Conservation (phyloP, 1,140 invertebrate species). For the Lordiphosa clarofinis region DNA sequence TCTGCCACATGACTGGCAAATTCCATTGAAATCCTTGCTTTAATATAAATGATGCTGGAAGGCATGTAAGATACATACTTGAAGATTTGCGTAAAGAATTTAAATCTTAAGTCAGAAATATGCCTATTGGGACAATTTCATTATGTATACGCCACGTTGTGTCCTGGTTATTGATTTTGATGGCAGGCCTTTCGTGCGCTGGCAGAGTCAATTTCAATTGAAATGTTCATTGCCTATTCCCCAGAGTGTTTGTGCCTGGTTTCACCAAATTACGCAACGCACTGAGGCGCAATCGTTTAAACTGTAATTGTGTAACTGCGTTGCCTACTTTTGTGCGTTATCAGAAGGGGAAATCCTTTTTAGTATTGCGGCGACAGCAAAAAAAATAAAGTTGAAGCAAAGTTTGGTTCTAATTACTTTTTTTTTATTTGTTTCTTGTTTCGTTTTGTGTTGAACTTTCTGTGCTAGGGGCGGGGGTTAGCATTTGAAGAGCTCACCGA, state of each 20-base stretch:
- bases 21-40: constrained; percentile 34
- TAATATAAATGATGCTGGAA: constrained; percentile 65
- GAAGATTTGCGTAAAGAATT: too few species aligned
- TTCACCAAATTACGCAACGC: constrained; percentile 42
- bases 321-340: constrained; percentile 22
- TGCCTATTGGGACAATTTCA: constrained; percentile 31
- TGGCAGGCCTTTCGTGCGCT: constrained; percentile 39
- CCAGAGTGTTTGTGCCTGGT: constrained; percentile 10
- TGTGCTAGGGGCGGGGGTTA: constrained; percentile 17
- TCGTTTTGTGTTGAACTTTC: constrained; percentile 9
- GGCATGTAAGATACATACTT: not conserved
- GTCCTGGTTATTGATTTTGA: constrained; percentile 42
- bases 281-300: constrained; percentile 33
- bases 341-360: constrained; percentile 1
- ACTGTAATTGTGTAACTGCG: constrained; percentile 32
- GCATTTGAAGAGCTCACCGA: not conserved
- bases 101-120: constrained; percentile 11
- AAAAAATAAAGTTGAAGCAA: constrained; percentile 25
- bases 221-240: constrained; percentile 26
- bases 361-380: constrained; percentile 48
- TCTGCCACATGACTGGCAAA: too few species aligned
- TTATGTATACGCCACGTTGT: constrained; percentile 54
- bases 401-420: constrained; percentile 68
- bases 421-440: constrained; percentile 51
- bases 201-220: constrained; percentile 40